Conservation (phyloP, 1,140 invertebrate species). For the Ostrea denselamellosa region DNA sequence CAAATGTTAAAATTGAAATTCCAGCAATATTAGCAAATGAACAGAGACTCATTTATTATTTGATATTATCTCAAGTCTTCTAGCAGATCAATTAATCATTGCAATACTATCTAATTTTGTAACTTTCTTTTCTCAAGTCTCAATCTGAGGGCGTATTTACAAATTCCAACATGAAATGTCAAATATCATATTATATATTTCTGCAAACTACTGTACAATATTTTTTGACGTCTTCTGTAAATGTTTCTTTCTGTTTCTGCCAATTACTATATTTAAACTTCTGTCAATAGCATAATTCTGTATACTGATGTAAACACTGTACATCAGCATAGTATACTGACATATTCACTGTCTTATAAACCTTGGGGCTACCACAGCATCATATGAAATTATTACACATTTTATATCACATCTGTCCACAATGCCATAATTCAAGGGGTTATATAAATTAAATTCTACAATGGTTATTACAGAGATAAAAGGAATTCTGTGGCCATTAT, state of each 20-base stretch:
- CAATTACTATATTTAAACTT: background rate
- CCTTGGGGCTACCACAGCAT: background rate
- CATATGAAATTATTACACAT: background rate
- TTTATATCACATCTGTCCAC: background rate
- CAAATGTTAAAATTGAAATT: background rate
- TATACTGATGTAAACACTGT: background rate
- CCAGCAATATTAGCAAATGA: background rate
- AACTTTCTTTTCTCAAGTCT: no score
- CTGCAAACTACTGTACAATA: no score
- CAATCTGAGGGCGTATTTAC: no score
- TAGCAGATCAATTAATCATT: no score
- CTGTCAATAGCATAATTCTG: background rate
- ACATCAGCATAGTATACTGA: no score
- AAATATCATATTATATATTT: background rate
- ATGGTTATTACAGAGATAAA: no score
- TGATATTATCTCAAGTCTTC: no score
- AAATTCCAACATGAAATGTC: background rate
- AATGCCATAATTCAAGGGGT: no score
- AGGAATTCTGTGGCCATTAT: no score
- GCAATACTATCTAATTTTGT: no score
- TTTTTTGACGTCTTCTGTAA: background rate
- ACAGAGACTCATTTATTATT: no score
- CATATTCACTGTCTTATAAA: background rate
- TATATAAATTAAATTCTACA: no score
- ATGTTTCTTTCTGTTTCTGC: background rate